Percentiles rank a stretch among this genome's conserved stretches.
These are phyloP conservation scores for Tiliqua scincoides DNA, from an alignment of 2,113 vertebrate species.

Conservation along the genomic window DNA sequence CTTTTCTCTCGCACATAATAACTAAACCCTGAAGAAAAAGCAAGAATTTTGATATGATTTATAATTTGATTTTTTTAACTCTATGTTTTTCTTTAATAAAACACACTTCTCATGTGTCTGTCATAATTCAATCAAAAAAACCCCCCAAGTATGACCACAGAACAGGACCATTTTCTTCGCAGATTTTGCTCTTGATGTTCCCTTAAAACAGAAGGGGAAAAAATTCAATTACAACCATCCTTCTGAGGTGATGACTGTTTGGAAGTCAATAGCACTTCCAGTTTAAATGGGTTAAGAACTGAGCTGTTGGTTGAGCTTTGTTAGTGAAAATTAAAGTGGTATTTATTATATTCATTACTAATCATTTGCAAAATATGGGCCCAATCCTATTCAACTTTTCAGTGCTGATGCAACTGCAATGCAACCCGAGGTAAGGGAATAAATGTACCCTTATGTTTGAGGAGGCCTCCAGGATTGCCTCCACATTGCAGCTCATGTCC, in stretches of 20 bases:
- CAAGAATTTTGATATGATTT: slow-evolving; percentile 56
- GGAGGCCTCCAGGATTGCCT: too few species aligned
- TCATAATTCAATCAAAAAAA: slow-evolving; percentile 39
- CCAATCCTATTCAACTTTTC: too few species aligned
- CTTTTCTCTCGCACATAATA: slow-evolving; percentile 37
- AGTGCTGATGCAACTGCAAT: too few species aligned
- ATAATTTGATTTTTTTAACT: slow-evolving; percentile 59
- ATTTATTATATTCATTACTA: neutral
- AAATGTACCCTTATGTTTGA: too few species aligned
- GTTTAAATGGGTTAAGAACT: neutral
- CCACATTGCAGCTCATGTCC: too few species aligned
- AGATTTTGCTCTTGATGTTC: neutral
- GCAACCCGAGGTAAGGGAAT: too few species aligned
- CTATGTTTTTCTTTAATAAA: slow-evolving; percentile 32
- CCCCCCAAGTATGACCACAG: slow-evolving; percentile 15
- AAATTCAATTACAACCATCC: slow-evolving; percentile 13
- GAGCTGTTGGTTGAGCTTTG: neutral
- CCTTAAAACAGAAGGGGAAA: slow-evolving; percentile 27
- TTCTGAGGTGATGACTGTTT: neutral
- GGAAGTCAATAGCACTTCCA: neutral
- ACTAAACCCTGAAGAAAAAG: slow-evolving; percentile 56
- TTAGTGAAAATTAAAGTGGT: neutral
- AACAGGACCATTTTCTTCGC: slow-evolving; percentile 31
- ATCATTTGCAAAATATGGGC: neutral
- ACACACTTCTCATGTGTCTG: slow-evolving; percentile 17